A percentile compares a stretch with the other conserved stretches of the same genome.
phyloP scores from a whole-genome alignment of 2,797 vertebrate species.

The Perodicticus potto region DNA sequence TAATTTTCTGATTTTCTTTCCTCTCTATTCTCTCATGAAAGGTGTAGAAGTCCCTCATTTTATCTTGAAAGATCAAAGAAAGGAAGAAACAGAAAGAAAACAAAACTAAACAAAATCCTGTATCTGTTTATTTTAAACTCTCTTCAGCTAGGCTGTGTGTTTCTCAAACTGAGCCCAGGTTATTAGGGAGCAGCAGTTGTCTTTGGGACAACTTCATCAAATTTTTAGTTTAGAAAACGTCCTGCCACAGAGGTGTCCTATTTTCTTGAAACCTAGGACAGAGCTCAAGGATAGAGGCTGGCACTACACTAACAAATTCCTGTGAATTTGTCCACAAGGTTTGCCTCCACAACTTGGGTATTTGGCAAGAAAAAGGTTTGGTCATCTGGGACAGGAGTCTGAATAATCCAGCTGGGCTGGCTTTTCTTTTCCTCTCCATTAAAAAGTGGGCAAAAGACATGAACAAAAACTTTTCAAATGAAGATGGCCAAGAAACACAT shows the following conservation, averaged over 20 bases:
- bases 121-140: background rate
- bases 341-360: background rate
- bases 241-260: background rate
- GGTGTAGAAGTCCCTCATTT: background rate
- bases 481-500: too few species aligned
- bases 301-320: background rate
- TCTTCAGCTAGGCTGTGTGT: background rate
- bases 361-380: background rate
- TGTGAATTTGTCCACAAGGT: background rate
- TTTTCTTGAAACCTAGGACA: background rate
- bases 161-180: background rate
- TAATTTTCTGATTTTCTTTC: background rate
- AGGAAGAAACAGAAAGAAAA: background rate
- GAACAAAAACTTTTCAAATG: too few species aligned
- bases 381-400: accelerated
- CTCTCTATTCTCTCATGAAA: background rate
- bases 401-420: too few species aligned
- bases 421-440: too few species aligned
- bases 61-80: background rate
- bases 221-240: background rate
- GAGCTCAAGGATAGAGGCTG: background rate
- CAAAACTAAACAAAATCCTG: background rate
- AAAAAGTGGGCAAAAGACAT: too few species aligned
- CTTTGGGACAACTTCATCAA: background rate
- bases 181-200: background rate